Evolutionary conservation across 2,888 invertebrate genomes (phyloP).

Genomic region (Pseudanteris insignis): DNA sequence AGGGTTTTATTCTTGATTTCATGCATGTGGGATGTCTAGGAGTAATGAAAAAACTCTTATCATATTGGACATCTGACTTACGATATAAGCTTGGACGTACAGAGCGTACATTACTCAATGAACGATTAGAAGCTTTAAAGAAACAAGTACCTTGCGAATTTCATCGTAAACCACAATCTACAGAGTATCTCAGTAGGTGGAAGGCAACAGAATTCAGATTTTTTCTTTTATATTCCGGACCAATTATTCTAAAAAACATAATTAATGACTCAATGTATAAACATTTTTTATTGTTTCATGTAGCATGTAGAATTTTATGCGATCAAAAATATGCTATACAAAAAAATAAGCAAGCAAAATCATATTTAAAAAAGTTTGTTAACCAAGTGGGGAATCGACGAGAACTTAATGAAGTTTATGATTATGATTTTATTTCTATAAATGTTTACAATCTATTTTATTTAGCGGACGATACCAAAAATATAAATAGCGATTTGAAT

Average conservation of each 20-base stretch:
- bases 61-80: slow-evolving; percentile 4
- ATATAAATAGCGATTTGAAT: slow-evolving; percentile 7
- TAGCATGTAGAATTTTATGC: slow-evolving; percentile 3
- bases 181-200: background rate
- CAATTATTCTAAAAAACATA: slow-evolving; percentile 8
- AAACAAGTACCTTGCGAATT: slow-evolving; percentile 8
- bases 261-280: background rate
- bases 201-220: slow-evolving; percentile 14
- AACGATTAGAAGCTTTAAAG: background rate
- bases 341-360: slow-evolving; percentile 4
- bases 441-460: slow-evolving; percentile 9
- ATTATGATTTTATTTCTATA: background rate
- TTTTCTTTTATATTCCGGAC: slow-evolving; percentile 10
- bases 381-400: background rate
- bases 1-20: slow-evolving; percentile 6
- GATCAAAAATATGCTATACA: background rate
- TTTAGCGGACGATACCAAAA: slow-evolving; percentile 4
- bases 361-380: slow-evolving; percentile 1
- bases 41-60: slow-evolving; percentile 14
- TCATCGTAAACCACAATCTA: slow-evolving; percentile 6
- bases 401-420: background rate
- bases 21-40: slow-evolving; percentile 13
- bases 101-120: background rate
- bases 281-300: slow-evolving; percentile 8
- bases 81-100: slow-evolving; percentile 5